Percentiles rank a stretch among this genome's conserved stretches.
Conservation (phyloP, 2,113 vertebrate species). For the Tetrax tetrax region DNA sequence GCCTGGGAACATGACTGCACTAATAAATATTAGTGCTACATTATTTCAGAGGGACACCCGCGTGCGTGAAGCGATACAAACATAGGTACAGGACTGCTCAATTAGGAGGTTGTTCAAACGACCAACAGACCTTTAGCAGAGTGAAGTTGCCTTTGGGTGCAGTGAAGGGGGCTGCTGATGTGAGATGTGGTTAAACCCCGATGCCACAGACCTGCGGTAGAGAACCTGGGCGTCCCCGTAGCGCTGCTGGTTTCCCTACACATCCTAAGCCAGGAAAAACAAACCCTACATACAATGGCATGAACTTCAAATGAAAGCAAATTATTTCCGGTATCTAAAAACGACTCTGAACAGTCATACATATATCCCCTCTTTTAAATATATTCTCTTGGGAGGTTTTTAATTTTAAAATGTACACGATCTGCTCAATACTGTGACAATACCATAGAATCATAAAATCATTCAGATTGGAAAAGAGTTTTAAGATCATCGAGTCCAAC, state of each 20-base stretch:
- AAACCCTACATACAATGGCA: background rate
- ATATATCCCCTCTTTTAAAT: background rate
- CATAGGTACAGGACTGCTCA: background rate
- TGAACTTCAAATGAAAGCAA: background rate
- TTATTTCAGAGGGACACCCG: rapidly evolving
- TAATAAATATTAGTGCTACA: background rate
- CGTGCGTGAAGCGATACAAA: background rate
- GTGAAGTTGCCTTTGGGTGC: background rate
- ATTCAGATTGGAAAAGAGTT: background rate
- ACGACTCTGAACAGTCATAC: background rate
- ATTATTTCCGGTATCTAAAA: background rate
- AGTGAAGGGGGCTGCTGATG: rapidly evolving
- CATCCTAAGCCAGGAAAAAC: background rate
- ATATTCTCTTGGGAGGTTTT: background rate
- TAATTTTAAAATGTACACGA: background rate
- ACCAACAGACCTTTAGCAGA: background rate
- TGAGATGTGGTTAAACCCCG: background rate
- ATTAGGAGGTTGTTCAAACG: background rate
- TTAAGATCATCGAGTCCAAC: too few relatives aligned
- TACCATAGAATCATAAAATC: background rate
- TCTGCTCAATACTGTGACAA: background rate
- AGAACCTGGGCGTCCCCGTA: background rate
- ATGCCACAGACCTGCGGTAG: background rate
- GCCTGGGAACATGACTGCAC: background rate
- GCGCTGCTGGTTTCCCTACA: background rate